phyloP scores from a whole-genome alignment of 2,888 invertebrate species.

The Synanthedon myopaeformis region DNA sequence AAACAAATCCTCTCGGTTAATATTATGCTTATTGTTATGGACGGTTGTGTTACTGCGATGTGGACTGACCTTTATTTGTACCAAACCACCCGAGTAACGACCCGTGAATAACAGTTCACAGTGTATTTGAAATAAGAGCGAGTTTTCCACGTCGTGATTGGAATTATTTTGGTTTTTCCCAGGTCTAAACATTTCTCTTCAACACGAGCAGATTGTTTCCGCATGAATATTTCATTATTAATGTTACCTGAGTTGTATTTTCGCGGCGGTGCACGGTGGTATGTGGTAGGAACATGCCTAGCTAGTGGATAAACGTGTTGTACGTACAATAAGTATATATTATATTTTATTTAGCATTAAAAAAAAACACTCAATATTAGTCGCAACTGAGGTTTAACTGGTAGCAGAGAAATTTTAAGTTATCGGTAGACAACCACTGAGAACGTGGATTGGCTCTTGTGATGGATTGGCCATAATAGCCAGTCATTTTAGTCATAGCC shows the following conservation, averaged over 20 bases:
- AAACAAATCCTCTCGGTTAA: constrained; percentile 35
- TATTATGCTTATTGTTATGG: constrained; percentile 48
- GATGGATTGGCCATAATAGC: too few relatives aligned
- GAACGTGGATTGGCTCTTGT: too few relatives aligned
- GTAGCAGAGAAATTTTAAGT: too few relatives aligned
- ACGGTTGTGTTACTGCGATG: constrained; percentile 21
- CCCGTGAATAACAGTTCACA: constrained; percentile 7
- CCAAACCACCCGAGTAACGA: constrained; percentile 11
- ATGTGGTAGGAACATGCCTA: too few relatives aligned
- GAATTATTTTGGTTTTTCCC: neutral
- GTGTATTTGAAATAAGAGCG: constrained; percentile 9
- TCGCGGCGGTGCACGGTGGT: constrained; percentile 6
- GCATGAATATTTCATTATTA: constrained; percentile 45
- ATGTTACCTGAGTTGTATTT: constrained; percentile 19
- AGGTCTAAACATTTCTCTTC: constrained; percentile 12
- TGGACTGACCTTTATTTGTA: constrained; percentile 23
- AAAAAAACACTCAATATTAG: too few relatives aligned
- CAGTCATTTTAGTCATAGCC: too few relatives aligned
- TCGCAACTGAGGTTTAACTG: too few relatives aligned
- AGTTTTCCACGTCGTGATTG: constrained; percentile 9
- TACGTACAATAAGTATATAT: too few relatives aligned
- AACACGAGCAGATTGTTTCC: constrained; percentile 32
- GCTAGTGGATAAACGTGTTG: too few relatives aligned
- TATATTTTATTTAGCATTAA: too few relatives aligned
- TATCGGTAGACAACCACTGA: too few relatives aligned